These are phyloP conservation scores for Polietes domitor DNA, from an alignment of 2,888 invertebrate genomes.

Conservation along the genomic window DNA sequence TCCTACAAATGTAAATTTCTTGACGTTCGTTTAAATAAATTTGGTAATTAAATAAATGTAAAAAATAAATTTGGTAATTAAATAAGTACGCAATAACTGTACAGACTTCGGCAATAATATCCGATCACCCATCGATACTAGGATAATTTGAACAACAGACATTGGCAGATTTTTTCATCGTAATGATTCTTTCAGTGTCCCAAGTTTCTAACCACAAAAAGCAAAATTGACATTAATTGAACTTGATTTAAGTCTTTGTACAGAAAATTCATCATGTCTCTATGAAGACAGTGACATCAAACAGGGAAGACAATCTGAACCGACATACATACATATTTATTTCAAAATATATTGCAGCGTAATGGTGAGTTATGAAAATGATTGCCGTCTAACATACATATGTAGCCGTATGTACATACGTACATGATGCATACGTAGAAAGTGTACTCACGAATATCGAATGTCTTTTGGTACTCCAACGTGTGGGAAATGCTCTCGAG, in stretches of 20 bases:
- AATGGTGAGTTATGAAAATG: slow-evolving; percentile 8
- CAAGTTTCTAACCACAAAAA: slow-evolving; percentile 44
- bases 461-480: not conserved
- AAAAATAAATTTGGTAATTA: too few species aligned
- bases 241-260: slow-evolving; percentile 53
- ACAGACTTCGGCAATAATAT: too few species aligned
- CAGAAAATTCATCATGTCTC: slow-evolving; percentile 23
- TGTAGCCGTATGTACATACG: not conserved
- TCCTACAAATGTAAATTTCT: too few species aligned
- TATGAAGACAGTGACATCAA: slow-evolving; percentile 20
- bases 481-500: not conserved
- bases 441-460: too few species aligned
- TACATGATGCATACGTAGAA: not conserved
- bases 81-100: too few species aligned
- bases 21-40: too few species aligned
- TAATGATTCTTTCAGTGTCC: slow-evolving; percentile 38
- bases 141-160: too few species aligned
- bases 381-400: not conserved
- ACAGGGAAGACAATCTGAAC: slow-evolving; percentile 45
- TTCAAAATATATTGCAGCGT: slow-evolving; percentile 12
- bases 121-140: too few species aligned
- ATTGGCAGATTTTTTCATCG: too few species aligned
- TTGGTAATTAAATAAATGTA: too few species aligned
- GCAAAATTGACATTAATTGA: slow-evolving; percentile 59
- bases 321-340: slow-evolving; percentile 4